A percentile compares a stretch with the other conserved stretches of the same genome.
Evolutionary conservation across 2,888 invertebrate species (phyloP).

Genomic region (Merodon equestris): DNA sequence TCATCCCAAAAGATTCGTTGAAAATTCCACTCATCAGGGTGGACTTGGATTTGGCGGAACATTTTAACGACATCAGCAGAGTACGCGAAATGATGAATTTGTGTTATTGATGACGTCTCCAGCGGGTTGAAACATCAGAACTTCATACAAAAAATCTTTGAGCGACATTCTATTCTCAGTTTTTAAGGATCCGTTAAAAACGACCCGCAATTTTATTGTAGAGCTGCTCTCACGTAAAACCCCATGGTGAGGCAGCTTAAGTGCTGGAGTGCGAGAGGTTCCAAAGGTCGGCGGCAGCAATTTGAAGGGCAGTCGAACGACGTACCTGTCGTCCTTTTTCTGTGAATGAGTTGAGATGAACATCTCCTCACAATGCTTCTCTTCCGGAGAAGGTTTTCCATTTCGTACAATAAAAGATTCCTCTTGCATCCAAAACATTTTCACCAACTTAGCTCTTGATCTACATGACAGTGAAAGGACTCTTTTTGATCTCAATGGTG

Average conservation of each 20-base stretch:
- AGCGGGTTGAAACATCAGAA: not conserved
- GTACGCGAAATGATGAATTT: not conserved
- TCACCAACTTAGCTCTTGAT: not conserved
- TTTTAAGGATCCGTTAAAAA: not conserved
- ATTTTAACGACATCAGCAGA: no score
- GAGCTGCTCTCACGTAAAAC: not conserved
- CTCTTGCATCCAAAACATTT: not conserved
- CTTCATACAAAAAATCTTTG: not conserved
- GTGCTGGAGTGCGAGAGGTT: not conserved
- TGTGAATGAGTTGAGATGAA: not conserved
- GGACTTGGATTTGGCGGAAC: conserved; percentile 16
- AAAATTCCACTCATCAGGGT: not conserved
- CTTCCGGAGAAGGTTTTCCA: not conserved
- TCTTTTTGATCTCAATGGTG: not conserved
- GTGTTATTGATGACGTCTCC: no score
- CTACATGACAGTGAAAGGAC: not conserved
- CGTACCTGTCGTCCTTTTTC: not conserved
- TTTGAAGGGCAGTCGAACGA: not conserved
- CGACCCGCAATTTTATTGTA: not conserved
- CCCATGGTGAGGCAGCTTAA: not conserved
- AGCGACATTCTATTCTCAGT: not conserved
- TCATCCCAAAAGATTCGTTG: not conserved
- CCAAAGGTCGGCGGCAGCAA: not conserved
- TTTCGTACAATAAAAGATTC: not conserved
- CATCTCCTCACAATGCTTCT: no score